phyloP scores from a whole-genome alignment of 2,113 vertebrate species.

The Phrynosoma blainvillii region DNA sequence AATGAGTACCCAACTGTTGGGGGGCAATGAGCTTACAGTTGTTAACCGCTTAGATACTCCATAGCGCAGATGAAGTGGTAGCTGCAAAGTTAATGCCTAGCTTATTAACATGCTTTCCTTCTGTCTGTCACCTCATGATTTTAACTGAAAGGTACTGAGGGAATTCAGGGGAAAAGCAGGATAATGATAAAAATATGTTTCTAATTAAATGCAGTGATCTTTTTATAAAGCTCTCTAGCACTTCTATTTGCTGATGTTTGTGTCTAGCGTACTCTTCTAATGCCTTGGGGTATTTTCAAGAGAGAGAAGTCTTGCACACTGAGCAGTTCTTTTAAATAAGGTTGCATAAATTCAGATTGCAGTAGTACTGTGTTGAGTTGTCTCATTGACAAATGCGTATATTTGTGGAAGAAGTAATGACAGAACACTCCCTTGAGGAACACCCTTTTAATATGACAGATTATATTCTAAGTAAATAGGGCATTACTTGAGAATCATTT shows the following conservation, averaged over 20 bases:
- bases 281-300: constrained; percentile 6
- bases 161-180: background rate
- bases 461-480: background rate
- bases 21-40: too few species aligned
- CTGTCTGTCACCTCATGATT: constrained; percentile 22
- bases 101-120: constrained; percentile 2
- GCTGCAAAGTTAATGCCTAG: background rate
- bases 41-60: too few species aligned
- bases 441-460: background rate
- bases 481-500: background rate
- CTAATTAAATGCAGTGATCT: constrained; percentile 28
- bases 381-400: background rate
- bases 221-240: constrained; percentile 1
- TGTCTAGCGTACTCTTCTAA: background rate
- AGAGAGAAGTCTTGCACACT: background rate
- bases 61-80: background rate
- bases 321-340: background rate
- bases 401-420: background rate
- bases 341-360: background rate
- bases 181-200: constrained; percentile 19
- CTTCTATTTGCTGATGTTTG: constrained; percentile 21
- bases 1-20: too few species aligned
- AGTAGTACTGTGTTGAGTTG: background rate
- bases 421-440: background rate
- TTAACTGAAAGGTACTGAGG: constrained; percentile 6